phyloP scores from a whole-genome alignment of 2,888 invertebrate genomes.

The Cerceris rybyensis region DNA sequence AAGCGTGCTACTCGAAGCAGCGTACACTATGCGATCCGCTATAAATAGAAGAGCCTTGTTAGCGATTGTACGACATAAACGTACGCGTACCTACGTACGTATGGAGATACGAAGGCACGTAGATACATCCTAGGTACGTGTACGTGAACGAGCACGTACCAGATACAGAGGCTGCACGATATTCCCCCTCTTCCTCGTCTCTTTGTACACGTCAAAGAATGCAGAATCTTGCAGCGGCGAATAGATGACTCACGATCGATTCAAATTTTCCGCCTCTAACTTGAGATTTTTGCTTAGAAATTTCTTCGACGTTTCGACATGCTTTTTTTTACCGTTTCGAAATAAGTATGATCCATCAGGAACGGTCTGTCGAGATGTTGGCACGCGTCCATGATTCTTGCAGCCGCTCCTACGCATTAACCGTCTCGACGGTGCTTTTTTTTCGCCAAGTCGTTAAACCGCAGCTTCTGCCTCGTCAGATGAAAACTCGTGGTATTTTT shows the following conservation, averaged over 20 bases:
- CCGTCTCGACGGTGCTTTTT: constrained; percentile 2
- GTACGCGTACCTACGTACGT: constrained; percentile 15
- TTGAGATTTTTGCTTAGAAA: no score
- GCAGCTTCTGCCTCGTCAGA: constrained; percentile 20
- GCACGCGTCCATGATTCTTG: constrained; percentile 59
- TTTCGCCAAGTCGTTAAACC: constrained; percentile 47
- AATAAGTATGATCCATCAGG: constrained; percentile 40
- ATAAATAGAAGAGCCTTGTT: constrained; percentile 52
- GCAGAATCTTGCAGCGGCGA: background rate
- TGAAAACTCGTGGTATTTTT: background rate
- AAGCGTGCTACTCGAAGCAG: constrained; percentile 29
- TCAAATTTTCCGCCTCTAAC: no score
- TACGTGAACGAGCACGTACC: constrained; percentile 5
- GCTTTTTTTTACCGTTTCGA: constrained; percentile 13
- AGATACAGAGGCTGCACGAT: constrained; percentile 27
- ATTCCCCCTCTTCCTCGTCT: background rate
- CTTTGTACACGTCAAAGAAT: background rate
- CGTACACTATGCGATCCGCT: constrained; percentile 12
- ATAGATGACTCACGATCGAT: background rate
- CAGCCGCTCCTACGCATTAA: constrained; percentile 52
- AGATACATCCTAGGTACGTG: background rate
- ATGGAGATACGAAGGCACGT: constrained; percentile 8
- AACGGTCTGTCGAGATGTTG: constrained; percentile 61
- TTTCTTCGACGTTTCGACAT: constrained; percentile 2
- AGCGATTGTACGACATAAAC: constrained; percentile 35